Conservation (phyloP, 1,140 invertebrate genomes). For the Macrobrachium rosenbergii region DNA sequence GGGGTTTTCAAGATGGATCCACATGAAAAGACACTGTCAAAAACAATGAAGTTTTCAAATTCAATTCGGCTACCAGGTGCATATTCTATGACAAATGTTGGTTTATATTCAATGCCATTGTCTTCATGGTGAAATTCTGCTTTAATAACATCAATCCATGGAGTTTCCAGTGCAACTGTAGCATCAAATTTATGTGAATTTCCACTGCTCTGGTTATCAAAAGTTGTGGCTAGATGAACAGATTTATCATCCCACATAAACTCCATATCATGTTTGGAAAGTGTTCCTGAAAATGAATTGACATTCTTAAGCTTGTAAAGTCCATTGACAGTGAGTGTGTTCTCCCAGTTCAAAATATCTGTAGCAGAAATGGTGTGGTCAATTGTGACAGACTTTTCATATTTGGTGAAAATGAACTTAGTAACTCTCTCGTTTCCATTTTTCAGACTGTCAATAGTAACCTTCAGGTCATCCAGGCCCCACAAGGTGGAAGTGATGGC, state of each 20-base stretch:
- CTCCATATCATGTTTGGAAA: conserved; percentile 6
- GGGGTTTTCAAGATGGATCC: not conserved
- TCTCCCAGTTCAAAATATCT: conserved; percentile 11
- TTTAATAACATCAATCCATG: not conserved
- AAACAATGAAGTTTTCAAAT: not conserved
- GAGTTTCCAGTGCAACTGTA: not conserved
- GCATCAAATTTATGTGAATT: conserved; percentile 7
- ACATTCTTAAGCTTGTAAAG: conserved; percentile 6
- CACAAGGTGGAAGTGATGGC: not conserved
- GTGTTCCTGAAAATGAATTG: not conserved
- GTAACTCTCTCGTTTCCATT: not conserved
- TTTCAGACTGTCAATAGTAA: not conserved
- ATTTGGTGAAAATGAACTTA: not conserved
- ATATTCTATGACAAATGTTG: conserved; percentile 6
- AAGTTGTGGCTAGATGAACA: not conserved
- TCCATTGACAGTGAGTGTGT: conserved; percentile 1
- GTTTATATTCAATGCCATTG: not conserved
- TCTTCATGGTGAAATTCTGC: not conserved
- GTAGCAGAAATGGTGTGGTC: not conserved
- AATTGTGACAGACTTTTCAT: not conserved
- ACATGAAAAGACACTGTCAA: not conserved
- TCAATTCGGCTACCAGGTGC: not conserved
- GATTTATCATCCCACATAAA: not conserved
- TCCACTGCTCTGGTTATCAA: not conserved
- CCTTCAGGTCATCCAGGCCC: not conserved